Conservation (phyloP, 2,113 vertebrate genomes). For the Actenoides hombroni region DNA sequence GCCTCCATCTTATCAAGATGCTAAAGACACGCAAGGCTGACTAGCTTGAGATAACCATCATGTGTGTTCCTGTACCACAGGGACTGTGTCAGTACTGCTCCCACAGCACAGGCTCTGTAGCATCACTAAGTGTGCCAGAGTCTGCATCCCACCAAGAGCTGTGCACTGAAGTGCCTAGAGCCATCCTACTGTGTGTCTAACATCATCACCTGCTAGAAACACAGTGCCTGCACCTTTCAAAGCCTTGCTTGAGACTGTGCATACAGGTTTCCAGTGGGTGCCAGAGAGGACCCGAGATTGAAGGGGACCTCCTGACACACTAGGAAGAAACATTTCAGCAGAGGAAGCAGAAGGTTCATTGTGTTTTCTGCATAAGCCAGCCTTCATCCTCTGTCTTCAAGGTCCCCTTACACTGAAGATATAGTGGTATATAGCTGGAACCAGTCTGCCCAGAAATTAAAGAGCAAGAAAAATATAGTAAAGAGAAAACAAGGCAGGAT, state of each 20-base stretch:
- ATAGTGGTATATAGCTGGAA: background rate
- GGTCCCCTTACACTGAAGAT: background rate
- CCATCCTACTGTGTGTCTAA: background rate
- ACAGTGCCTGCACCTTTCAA: background rate
- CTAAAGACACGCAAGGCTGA: background rate
- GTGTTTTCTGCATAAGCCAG: background rate
- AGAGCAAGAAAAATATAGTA: background rate
- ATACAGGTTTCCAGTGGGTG: fast-evolving
- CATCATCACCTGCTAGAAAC: background rate
- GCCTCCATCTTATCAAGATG: background rate
- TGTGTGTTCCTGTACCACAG: background rate
- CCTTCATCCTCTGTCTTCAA: background rate
- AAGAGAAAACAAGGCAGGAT: background rate
- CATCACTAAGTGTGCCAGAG: background rate
- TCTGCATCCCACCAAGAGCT: background rate
- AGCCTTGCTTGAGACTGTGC: background rate
- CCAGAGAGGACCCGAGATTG: background rate
- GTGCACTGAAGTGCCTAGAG: background rate
- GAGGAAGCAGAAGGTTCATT: background rate
- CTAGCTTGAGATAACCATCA: background rate
- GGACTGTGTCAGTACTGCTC: background rate
- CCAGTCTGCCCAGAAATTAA: background rate
- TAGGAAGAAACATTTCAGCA: background rate
- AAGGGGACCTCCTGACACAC: background rate
- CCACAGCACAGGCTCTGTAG: background rate